A percentile compares a stretch with the other conserved stretches of the same genome.
Evolutionary conservation across 2,113 vertebrate species (phyloP).

Genomic region (Heptranchias perlo): DNA sequence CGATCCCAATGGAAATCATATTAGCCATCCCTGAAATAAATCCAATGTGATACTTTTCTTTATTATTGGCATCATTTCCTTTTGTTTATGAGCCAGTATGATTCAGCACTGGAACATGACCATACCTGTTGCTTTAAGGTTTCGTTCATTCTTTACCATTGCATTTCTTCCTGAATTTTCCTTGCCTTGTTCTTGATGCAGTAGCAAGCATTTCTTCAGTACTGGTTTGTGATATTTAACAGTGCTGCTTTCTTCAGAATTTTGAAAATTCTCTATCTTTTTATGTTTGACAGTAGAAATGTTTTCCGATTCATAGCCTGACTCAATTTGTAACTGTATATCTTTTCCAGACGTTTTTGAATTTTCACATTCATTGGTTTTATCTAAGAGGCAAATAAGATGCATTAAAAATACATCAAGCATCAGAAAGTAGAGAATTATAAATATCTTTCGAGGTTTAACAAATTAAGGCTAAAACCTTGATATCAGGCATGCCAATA

Average conservation of each 20-base stretch:
- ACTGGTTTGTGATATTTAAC: neutral
- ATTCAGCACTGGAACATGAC: neutral
- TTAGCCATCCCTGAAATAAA: neutral
- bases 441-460: neutral
- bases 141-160: neutral
- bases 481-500: neutral
- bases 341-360: neutral
- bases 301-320: neutral
- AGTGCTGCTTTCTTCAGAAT: neutral
- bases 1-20: neutral
- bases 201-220: neutral
- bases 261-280: neutral
- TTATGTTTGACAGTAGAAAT: neutral
- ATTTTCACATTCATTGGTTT: neutral
- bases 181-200: neutral
- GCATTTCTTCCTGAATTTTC: neutral
- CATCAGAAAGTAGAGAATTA: neutral
- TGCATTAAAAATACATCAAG: neutral
- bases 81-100: neutral
- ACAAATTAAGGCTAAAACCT: neutral
- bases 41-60: neutral
- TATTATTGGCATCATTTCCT: neutral
- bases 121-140: neutral
- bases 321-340: neutral
- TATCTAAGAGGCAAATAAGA: constrained; percentile 2